Evolutionary conservation across 1,140 invertebrate genomes (phyloP).

Genomic region (Aphelenchoides avenae): DNA sequence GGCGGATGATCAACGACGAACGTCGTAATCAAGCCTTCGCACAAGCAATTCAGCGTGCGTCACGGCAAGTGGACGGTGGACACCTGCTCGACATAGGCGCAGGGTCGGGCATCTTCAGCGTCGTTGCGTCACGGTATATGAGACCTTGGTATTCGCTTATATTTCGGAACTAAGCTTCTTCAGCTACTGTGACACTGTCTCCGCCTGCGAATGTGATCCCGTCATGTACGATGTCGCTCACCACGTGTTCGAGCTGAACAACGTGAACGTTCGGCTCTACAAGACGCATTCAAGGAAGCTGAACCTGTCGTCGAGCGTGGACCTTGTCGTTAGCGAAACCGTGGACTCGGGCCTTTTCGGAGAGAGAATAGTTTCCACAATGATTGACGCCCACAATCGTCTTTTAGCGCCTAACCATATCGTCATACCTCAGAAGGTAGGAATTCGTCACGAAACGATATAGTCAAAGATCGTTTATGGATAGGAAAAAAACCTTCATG

Average conservation of each 20-base stretch:
- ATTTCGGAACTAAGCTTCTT: background rate
- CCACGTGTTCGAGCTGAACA: constrained; percentile 14
- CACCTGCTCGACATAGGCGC: constrained; percentile 22
- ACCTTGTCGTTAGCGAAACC: constrained; percentile 26
- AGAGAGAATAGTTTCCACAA: constrained; percentile 16
- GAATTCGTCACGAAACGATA: too few species aligned
- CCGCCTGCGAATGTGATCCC: constrained; percentile 20
- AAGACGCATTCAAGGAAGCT: constrained; percentile 17
- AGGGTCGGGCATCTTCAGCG: constrained; percentile 27
- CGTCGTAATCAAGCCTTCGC: constrained; percentile 15
- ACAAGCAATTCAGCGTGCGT: constrained; percentile 1
- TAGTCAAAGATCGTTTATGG: too few species aligned
- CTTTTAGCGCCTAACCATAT: too few species aligned
- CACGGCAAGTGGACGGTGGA: background rate
- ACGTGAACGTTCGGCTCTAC: constrained; percentile 9
- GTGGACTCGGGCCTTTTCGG: constrained; percentile 28
- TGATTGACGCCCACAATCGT: too few species aligned
- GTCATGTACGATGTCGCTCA: constrained; percentile 24
- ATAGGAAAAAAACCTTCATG: too few species aligned
- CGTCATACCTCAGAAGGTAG: too few species aligned
- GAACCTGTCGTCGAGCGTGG: constrained; percentile 1
- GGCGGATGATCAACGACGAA: constrained; percentile 29
- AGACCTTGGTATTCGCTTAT: background rate
- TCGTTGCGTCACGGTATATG: constrained; percentile 6
- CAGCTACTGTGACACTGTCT: constrained; percentile 1